phyloP scores from a whole-genome alignment of 92 coral and sea anemone species.

The Epizoanthus scotinus region DNA sequence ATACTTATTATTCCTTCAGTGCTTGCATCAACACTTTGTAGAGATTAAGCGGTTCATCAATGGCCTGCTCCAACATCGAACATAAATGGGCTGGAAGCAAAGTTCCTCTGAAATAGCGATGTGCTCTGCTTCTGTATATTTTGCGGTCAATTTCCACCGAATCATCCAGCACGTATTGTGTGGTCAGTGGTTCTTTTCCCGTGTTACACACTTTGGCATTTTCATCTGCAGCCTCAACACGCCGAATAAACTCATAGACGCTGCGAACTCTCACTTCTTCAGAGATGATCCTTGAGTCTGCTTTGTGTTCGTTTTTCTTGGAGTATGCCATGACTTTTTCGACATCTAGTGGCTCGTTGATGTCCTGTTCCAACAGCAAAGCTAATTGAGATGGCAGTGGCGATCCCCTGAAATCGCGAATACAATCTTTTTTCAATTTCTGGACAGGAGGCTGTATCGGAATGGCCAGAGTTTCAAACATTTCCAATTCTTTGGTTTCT shows the following conservation, averaged over 20 bases:
- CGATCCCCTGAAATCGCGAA: too few species aligned
- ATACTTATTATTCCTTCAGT: too few species aligned
- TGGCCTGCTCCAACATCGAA: conserved; percentile 5
- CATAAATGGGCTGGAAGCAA: conserved; percentile 7
- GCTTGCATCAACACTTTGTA: neutral
- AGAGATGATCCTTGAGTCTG: too few species aligned
- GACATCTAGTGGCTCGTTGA: neutral
- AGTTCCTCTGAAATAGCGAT: neutral
- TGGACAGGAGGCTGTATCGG: too few species aligned
- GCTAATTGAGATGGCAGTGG: too few species aligned
- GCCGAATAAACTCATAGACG: neutral
- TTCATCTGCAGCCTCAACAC: neutral
- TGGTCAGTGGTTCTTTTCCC: neutral
- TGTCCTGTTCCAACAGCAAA: conserved; percentile 2
- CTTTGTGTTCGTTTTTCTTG: too few species aligned
- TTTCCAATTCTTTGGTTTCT: too few species aligned
- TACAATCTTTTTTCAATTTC: too few species aligned
- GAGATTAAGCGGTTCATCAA: conserved; percentile 6
- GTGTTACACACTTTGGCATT: too few species aligned
- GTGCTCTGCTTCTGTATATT: neutral
- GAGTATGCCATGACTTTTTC: neutral
- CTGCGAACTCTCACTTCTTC: neutral
- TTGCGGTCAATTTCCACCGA: too few species aligned
- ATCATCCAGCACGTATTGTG: neutral
- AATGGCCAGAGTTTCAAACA: too few species aligned